Evolutionary conservation across 2,113 vertebrate species (phyloP).

Genomic region (Aythya baeri): DNA sequence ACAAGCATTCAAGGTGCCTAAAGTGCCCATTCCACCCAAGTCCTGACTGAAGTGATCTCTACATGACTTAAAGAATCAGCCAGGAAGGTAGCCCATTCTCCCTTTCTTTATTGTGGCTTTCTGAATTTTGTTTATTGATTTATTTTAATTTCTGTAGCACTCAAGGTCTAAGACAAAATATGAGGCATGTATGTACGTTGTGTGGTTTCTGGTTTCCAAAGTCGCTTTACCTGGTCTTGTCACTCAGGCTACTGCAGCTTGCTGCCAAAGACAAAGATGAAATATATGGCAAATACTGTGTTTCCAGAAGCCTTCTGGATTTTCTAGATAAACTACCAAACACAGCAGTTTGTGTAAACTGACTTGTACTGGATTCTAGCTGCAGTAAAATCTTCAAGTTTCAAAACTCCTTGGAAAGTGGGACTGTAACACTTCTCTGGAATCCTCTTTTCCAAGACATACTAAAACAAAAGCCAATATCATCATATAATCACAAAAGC

Average conservation of each 20-base stretch:
- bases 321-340: conserved; percentile 46
- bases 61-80: neutral
- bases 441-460: neutral
- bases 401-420: neutral
- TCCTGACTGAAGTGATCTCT: neutral
- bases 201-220: neutral
- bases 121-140: neutral
- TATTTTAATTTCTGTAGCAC: neutral
- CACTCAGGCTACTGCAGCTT: neutral
- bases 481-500: neutral
- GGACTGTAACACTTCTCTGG: neutral
- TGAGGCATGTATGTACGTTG: neutral
- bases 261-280: conserved; percentile 7
- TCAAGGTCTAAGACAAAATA: neutral
- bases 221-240: neutral
- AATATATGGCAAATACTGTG: neutral
- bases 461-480: neutral
- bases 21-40: neutral
- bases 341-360: neutral
- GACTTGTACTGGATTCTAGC: neutral
- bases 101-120: neutral
- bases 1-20: neutral
- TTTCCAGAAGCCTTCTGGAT: conserved; percentile 4
- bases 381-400: neutral
- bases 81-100: neutral